Evolutionary conservation across 2,113 vertebrate genomes (phyloP), one percentile per base, ranked within the genome.

Genomic region (Osmerus eperlanus): DNA sequence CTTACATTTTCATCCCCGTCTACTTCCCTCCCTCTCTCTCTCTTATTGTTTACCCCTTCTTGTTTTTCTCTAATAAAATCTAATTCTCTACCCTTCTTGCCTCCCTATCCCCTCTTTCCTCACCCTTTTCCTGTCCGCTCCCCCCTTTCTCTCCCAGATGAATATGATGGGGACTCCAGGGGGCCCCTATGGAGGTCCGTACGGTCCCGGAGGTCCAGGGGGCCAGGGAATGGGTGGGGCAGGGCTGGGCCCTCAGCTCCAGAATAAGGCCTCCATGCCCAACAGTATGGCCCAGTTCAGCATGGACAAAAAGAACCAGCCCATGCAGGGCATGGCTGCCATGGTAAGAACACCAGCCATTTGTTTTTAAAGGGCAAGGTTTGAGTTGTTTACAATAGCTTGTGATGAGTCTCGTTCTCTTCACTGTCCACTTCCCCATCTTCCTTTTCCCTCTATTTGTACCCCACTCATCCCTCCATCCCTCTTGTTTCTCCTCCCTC

Each of bases 291-390:
- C 94, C 70, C 95, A 95, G 72, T 99, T 98, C 88, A 90, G 84
- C 77, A 90, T 97, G 90, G 97, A 99, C 81, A 98, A 98, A 91
- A 99, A 99, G 83, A 86, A 92, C 77, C 93, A 93, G 87, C 90
- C 95, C 82, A 94, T 95, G 80, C 88, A 94, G 88, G 94, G 93
- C 88, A 94, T 99, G 90, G 89, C 93, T 70, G 91, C 86, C 72
- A 96, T 99, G 96, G 97, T 99, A 84, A 83, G 94, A 47, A 8
- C 41, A 47, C 9, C 1, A n/a, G 2, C 67, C 47, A 19, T 19
- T 56, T 56, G 18, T 19, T 56, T 56, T 56, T 56, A 18, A 56
- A 18, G 4, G 4, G 55, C 4, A 56, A 18, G 16, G 55, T 56
- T 56, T 56, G 55, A 56, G 18, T 56, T 56, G 11, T 47, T 9